These are phyloP conservation scores for Heliconius ethilla DNA, from an alignment of 2,888 invertebrate genomes.

Conservation along the genomic window DNA sequence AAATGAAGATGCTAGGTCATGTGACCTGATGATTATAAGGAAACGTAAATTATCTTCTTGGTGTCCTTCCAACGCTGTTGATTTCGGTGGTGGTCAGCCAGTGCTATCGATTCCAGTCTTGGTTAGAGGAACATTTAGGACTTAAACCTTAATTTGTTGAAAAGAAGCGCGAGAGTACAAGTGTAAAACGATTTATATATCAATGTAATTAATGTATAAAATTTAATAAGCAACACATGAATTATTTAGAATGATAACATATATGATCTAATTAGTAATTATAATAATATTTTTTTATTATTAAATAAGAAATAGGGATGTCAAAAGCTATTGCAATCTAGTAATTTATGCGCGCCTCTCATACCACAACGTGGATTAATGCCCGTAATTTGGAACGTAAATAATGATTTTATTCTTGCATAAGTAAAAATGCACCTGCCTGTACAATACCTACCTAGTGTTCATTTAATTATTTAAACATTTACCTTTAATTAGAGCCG, in stretches of 20 bases:
- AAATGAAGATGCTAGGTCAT: conserved; percentile 26
- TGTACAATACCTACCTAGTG: conserved; percentile 55
- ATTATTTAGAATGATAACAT: background rate
- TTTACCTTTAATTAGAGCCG: conserved; percentile 78
- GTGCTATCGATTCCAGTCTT: background rate
- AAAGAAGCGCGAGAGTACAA: background rate
- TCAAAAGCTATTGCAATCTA: conserved; percentile 13
- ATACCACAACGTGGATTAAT: conserved; percentile 54
- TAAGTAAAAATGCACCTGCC: conserved; percentile 72
- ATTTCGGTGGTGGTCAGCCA: background rate
- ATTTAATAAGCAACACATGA: background rate
- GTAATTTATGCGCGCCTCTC: conserved; percentile 49
- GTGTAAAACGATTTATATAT: background rate
- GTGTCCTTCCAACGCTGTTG: background rate
- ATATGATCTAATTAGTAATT: background rate
- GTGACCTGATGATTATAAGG: background rate
- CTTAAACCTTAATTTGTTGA: background rate
- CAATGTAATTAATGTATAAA: background rate
- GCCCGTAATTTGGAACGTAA: conserved; percentile 74
- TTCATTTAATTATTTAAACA: conserved; percentile 79
- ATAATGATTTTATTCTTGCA: conserved; percentile 77
- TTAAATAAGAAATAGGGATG: conserved; percentile 6
- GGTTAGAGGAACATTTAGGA: background rate
- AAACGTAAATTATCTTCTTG: background rate
- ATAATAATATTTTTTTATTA: background rate